These are phyloP conservation scores for Platysternon megacephalum DNA, from an alignment of 2,113 vertebrate species.

Conservation along the genomic window DNA sequence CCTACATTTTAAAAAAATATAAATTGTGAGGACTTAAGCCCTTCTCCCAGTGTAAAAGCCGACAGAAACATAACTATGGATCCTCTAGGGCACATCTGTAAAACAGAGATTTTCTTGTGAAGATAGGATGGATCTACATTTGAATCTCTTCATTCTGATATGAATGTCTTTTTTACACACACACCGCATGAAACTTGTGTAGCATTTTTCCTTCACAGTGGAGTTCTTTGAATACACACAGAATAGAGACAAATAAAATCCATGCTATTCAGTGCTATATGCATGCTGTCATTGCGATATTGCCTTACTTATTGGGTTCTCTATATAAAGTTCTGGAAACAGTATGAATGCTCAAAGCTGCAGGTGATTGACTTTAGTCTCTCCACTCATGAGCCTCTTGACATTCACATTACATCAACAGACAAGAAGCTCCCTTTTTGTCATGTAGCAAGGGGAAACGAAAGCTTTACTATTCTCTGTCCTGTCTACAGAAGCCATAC, in stretches of 20 bases:
- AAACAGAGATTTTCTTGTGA: neutral
- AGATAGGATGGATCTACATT: neutral
- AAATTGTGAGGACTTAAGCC: neutral
- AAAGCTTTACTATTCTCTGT: conserved; percentile 2
- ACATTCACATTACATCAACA: neutral
- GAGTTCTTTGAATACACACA: accelerated
- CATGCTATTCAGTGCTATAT: accelerated
- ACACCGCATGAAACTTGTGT: neutral
- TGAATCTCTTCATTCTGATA: neutral
- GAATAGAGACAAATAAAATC: neutral
- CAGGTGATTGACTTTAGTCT: neutral
- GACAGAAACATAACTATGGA: neutral
- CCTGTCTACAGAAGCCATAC: neutral
- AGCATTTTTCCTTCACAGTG: accelerated
- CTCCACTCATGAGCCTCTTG: neutral
- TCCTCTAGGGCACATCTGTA: accelerated
- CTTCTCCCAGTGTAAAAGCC: accelerated
- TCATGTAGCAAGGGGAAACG: neutral
- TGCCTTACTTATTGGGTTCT: neutral
- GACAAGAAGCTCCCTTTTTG: neutral
- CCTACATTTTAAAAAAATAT: neutral
- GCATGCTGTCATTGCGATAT: accelerated
- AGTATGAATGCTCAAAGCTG: neutral
- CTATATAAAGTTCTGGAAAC: neutral
- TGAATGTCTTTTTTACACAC: neutral